A percentile compares a stretch with the other conserved stretches of the same genome.
Conservation (phyloP, 2,113 vertebrate genomes). For the Recurvirostra avosetta region DNA sequence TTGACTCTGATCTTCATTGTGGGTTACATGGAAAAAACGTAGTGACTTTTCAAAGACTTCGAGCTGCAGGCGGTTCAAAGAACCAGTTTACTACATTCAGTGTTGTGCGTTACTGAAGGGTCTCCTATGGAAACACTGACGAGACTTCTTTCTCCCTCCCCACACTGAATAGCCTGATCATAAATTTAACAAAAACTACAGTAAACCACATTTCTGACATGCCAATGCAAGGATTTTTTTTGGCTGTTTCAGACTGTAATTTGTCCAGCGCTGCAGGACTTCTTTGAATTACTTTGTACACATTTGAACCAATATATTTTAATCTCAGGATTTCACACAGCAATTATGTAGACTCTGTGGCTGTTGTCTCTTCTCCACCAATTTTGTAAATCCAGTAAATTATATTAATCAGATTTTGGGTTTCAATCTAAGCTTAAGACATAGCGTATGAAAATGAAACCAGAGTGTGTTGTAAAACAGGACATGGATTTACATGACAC, state of each 20-base stretch:
- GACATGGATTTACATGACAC: background rate
- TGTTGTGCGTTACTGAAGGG: background rate
- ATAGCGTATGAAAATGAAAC: background rate
- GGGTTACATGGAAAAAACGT: background rate
- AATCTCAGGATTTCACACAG: background rate
- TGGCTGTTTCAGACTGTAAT: background rate
- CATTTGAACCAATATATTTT: background rate
- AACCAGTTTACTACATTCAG: background rate
- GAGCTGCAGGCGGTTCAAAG: background rate
- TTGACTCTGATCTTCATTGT: background rate
- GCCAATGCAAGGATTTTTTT: background rate
- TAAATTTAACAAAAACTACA: background rate
- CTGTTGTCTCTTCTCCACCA: background rate
- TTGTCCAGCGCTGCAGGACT: background rate
- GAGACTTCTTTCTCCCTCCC: background rate
- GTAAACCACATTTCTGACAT: background rate
- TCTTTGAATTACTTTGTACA: slow-evolving; percentile 3
- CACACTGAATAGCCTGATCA: background rate
- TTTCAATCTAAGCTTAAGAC: background rate
- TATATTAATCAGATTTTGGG: background rate
- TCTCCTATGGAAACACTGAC: background rate
- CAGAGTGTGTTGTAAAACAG: background rate
- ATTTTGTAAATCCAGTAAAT: slow-evolving; percentile 11
- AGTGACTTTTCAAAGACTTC: background rate
- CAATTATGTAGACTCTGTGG: background rate